Evolutionary conservation across 2,888 invertebrate genomes (phyloP).

Genomic region (Lithophane leautieri): DNA sequence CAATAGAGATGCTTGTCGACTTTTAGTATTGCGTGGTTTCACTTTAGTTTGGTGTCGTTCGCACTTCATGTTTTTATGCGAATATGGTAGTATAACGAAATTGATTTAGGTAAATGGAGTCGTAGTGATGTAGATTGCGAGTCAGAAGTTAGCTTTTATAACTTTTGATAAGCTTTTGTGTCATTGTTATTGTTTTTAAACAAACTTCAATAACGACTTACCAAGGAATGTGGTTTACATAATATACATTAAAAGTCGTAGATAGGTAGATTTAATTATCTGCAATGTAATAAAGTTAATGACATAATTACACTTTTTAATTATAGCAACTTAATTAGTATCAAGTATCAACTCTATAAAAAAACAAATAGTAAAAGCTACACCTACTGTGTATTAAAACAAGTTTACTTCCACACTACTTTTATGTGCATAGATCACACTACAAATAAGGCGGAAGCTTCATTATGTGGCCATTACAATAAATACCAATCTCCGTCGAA

Average conservation of each 20-base stretch:
- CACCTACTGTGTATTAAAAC: slow-evolving; percentile 17
- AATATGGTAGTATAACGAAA: slow-evolving; percentile 16
- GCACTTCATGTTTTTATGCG: slow-evolving; percentile 45
- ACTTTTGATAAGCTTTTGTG: neutral
- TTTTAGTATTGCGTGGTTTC: slow-evolving; percentile 45
- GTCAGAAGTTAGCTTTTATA: neutral
- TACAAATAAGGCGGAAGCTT: slow-evolving; percentile 41
- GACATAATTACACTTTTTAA: slow-evolving; percentile 24
- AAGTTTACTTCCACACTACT: slow-evolving; percentile 22
- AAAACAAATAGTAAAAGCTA: slow-evolving; percentile 8
- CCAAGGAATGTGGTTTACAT: neutral
- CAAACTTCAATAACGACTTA: neutral
- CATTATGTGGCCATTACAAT: slow-evolving; percentile 53
- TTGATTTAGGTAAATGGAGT: neutral
- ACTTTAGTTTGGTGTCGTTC: slow-evolving; percentile 42
- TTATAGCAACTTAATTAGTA: slow-evolving; percentile 22
- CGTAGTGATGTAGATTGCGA: neutral
- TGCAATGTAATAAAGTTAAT: slow-evolving; percentile 13
- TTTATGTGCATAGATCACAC: slow-evolving; percentile 45
- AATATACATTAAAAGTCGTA: neutral
- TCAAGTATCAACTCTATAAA: slow-evolving; percentile 22
- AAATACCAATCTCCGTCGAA: slow-evolving; percentile 55
- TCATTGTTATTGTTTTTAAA: neutral
- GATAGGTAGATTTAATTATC: neutral
- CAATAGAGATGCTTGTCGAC: slow-evolving; percentile 51